Base-by-base conservation (phyloP, 2,888 invertebrate genomes). In the Xestia c-nigrum region DNA sequence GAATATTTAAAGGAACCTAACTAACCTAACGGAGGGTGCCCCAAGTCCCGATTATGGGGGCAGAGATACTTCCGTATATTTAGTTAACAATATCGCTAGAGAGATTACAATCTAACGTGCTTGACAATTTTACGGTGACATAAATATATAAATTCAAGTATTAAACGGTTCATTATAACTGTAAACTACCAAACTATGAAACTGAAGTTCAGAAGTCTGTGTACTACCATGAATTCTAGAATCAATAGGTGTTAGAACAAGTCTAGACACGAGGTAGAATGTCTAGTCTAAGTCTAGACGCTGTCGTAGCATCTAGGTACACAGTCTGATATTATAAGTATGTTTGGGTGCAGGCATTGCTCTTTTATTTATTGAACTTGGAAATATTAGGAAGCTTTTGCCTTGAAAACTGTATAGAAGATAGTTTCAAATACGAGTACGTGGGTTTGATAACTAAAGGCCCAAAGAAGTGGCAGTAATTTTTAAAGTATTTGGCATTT, bases 201-300 rank as follows among this genome's bases (percentile, higher is more conserved):
- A 19, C 19, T 63, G 16, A 52, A 66, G 43, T 76, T 52, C 43
- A 78, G 31, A 59, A 63, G 24, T 68, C 63, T 52, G 24, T 9
- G 24, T 19, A 47, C 46, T 3, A 1, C 24, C 12, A 24, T 63
- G 69, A 21, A 63, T 66, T 68, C 46, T 61, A 65, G 55, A 72
- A 72, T 83, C 83, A 73, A 85, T 81, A 76, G 76, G 71, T 83
- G 85, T 85, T 76, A 76, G 24, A 85, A 70, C 55, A 40, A 55
- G 83, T 83, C 83, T 83, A 83, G 85, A 83, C 83, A 38, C 21
- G 31, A 67, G 72, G 76, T 76, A 64, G 76, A 66, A 16, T 21
- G 77, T 85, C 83, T 83, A 63, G 82, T 31, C 67, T 72, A 0
- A 57, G 83, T 85, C 85, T 83, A 83, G 83, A 83, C 85, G 72